phyloP scores from a whole-genome alignment of 2,113 vertebrate species.

The Passer domesticus region DNA sequence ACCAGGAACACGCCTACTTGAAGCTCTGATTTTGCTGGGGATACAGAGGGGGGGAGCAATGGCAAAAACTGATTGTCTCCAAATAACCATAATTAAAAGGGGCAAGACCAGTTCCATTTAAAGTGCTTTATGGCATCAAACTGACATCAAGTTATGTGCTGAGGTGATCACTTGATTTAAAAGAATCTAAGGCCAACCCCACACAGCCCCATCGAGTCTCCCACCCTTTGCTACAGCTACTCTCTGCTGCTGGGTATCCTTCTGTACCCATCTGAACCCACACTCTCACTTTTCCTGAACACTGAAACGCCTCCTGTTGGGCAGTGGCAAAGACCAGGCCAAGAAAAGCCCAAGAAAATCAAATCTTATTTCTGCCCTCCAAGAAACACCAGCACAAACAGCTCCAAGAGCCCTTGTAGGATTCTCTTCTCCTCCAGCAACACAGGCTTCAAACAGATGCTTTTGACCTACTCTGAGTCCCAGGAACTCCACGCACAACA shows the following conservation, averaged over 20 bases:
- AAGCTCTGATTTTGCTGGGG: neutral
- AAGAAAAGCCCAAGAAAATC: neutral
- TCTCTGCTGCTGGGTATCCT: neutral
- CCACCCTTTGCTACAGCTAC: neutral
- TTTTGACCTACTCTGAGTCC: neutral
- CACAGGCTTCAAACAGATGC: rapidly evolving
- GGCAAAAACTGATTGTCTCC: conserved; percentile 53
- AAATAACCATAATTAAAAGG: neutral
- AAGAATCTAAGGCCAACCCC: neutral
- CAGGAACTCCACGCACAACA: neutral
- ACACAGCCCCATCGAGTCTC: neutral
- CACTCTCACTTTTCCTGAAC: neutral
- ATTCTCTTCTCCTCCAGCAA: neutral
- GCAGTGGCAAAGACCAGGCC: neutral
- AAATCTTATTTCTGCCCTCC: neutral
- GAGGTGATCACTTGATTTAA: conserved; percentile 42
- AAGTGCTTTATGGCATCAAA: conserved; percentile 62
- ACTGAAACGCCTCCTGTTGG: neutral
- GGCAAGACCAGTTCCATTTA: conserved; percentile 26
- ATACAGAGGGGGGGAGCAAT: neutral
- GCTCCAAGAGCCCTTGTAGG: neutral
- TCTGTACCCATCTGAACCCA: neutral
- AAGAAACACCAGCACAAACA: neutral
- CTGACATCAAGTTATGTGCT: neutral
- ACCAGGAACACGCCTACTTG: neutral